These are phyloP conservation scores for Leucophenga varia DNA, from an alignment of 1,140 invertebrate species.

Conservation along the genomic window DNA sequence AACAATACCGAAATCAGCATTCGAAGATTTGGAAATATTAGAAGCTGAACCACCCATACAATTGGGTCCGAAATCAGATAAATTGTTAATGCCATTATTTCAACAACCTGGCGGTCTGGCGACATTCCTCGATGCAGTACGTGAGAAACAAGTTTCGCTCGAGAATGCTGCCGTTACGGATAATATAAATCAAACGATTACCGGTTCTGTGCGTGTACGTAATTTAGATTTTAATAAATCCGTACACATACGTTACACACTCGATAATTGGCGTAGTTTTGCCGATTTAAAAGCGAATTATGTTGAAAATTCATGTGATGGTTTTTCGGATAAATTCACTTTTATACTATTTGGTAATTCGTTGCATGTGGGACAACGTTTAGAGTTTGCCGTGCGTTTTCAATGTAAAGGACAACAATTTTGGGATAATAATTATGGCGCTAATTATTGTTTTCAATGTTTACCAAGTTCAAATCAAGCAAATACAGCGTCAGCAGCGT, in stretches of 20 bases:
- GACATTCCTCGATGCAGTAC: conserved; percentile 77
- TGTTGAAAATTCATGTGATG: conserved; percentile 85
- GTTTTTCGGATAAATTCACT: conserved; percentile 87
- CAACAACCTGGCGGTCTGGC: conserved; percentile 74
- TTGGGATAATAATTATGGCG: conserved; percentile 87
- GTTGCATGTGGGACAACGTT: conserved; percentile 69
- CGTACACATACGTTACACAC: conserved; percentile 82
- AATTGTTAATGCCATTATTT: conserved; percentile 73
- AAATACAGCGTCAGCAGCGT: conserved; percentile 33
- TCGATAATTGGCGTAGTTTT: conserved; percentile 83
- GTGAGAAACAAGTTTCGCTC: conserved; percentile 73
- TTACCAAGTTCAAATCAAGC: conserved; percentile 58
- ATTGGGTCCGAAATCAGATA: conserved; percentile 60
- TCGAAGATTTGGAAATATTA: conserved; percentile 65
- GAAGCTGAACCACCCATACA: conserved; percentile 53
- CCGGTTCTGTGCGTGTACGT: conserved; percentile 81
- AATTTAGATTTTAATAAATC: conserved; percentile 92
- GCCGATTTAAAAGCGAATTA: conserved; percentile 82
- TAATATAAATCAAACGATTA: conserved; percentile 72
- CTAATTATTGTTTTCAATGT: conserved; percentile 85
- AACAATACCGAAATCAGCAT: conserved; percentile 82
- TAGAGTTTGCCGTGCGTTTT: conserved; percentile 83
- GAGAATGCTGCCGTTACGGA: conserved; percentile 81
- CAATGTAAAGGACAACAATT: conserved; percentile 79
- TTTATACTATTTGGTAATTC: conserved; percentile 74